These are phyloP conservation scores for Globia sparganii DNA, from an alignment of 2,888 invertebrate genomes.

Conservation along the genomic window DNA sequence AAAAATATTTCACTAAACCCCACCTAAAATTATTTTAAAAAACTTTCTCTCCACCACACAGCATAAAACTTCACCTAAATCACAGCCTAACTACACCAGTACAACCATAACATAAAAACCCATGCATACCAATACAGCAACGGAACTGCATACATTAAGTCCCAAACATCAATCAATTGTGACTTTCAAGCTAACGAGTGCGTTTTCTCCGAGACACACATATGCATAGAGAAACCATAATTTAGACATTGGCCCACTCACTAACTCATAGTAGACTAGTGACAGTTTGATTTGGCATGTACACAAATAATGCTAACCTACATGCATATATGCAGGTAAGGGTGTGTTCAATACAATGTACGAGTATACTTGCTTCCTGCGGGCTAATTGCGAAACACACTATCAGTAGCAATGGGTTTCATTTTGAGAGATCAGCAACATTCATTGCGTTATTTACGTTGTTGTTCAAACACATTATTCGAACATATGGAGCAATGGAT, in stretches of 20 bases:
- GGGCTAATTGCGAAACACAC: too few species aligned
- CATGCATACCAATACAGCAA: slow-evolving; percentile 45
- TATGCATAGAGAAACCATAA: slow-evolving; percentile 88
- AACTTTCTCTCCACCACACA: background rate
- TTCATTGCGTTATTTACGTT: too few species aligned
- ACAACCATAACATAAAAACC: slow-evolving; percentile 49
- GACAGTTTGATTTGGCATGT: slow-evolving; percentile 82
- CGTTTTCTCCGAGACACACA: slow-evolving; percentile 81
- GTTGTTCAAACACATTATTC: too few species aligned
- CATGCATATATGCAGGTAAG: slow-evolving; percentile 58
- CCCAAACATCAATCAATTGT: slow-evolving; percentile 76
- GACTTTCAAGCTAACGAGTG: slow-evolving; percentile 79
- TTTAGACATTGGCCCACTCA: slow-evolving; percentile 82
- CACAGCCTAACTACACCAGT: slow-evolving; percentile 10
- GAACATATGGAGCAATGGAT: too few species aligned
- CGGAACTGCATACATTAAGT: slow-evolving; percentile 63
- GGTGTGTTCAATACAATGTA: slow-evolving; percentile 31
- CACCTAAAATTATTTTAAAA: too few species aligned
- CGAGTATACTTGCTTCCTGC: background rate
- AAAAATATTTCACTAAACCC: too few species aligned
- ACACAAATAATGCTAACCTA: slow-evolving; percentile 81
- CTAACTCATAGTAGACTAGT: slow-evolving; percentile 82
- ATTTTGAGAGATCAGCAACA: too few species aligned
- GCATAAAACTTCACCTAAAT: slow-evolving; percentile 16
- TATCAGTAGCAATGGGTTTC: too few species aligned